phyloP scores from a whole-genome alignment of 2,113 vertebrate species.

The Peromyscus leucopus region DNA sequence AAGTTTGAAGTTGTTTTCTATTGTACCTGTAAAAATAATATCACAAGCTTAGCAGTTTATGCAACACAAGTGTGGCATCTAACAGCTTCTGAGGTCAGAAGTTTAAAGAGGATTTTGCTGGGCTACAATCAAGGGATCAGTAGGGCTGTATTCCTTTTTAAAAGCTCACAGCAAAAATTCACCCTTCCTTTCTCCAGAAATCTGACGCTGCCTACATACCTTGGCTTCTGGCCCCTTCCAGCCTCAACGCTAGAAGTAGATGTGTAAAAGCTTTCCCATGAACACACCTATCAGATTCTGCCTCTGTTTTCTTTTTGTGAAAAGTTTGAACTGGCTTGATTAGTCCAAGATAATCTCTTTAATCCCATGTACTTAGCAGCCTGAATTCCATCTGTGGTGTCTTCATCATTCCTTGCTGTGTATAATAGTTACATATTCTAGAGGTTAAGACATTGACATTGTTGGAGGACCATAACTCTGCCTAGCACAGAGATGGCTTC shows the following conservation, averaged over 20 bases:
- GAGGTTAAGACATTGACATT: neutral
- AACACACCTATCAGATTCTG: neutral
- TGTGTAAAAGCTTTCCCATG: neutral
- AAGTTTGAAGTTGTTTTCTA: neutral
- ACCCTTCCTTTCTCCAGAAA: neutral
- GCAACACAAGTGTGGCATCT: neutral
- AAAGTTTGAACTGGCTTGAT: neutral
- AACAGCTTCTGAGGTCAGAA: neutral
- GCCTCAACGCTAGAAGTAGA: neutral
- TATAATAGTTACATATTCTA: neutral
- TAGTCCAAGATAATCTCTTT: constrained; percentile 10
- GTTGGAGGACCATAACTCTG: neutral
- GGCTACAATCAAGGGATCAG: neutral
- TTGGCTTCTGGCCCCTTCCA: neutral
- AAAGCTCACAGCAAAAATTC: neutral
- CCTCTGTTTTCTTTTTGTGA: neutral
- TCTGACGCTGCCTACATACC: neutral
- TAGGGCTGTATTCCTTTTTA: neutral
- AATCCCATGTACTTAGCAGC: neutral
- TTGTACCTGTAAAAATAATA: neutral
- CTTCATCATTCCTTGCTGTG: neutral
- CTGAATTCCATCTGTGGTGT: neutral
- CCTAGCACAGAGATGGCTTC: neutral
- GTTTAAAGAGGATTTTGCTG: neutral
- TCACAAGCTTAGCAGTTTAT: constrained; percentile 8